These are phyloP conservation scores for Eudemis profundana DNA, from an alignment of 2,888 invertebrate genomes.

Conservation along the genomic window DNA sequence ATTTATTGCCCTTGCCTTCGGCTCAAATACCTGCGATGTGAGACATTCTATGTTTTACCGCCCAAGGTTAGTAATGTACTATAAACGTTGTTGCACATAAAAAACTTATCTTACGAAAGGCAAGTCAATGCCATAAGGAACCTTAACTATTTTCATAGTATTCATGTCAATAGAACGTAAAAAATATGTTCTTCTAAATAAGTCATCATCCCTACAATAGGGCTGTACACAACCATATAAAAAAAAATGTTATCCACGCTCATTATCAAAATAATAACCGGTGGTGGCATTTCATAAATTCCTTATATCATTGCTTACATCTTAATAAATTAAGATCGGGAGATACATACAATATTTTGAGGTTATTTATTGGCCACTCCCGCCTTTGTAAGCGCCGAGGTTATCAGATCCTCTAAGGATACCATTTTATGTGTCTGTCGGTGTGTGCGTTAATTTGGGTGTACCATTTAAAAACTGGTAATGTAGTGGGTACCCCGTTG, in stretches of 20 bases:
- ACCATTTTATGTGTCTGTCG: slow-evolving; percentile 16
- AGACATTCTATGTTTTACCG: too few relatives aligned
- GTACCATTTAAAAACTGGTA: slow-evolving; percentile 22
- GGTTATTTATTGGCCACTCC: slow-evolving; percentile 70
- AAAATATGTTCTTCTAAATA: slow-evolving; percentile 1
- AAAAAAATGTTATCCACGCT: slow-evolving; percentile 60
- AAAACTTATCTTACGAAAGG: too few relatives aligned
- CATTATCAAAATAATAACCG: slow-evolving; percentile 69
- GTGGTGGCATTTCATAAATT: slow-evolving; percentile 70
- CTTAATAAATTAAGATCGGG: slow-evolving; percentile 79
- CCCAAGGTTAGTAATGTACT: too few relatives aligned
- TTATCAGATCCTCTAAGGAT: slow-evolving; percentile 66
- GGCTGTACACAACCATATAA: slow-evolving; percentile 31
- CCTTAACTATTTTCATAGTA: background rate
- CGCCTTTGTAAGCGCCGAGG: slow-evolving; percentile 65
- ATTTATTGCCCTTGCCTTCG: too few relatives aligned
- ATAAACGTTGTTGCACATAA: too few relatives aligned
- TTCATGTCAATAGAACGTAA: background rate
- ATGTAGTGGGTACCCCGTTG: slow-evolving; percentile 19
- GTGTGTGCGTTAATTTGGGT: slow-evolving; percentile 19
- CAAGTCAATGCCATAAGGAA: too few relatives aligned
- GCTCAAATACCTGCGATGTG: too few relatives aligned
- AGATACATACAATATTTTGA: slow-evolving; percentile 71
- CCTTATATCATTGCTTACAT: slow-evolving; percentile 69
- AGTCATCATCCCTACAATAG: slow-evolving; percentile 29